phyloP scores from a whole-genome alignment of 1,140 invertebrate genomes.

The Ganaspis sp. region DNA sequence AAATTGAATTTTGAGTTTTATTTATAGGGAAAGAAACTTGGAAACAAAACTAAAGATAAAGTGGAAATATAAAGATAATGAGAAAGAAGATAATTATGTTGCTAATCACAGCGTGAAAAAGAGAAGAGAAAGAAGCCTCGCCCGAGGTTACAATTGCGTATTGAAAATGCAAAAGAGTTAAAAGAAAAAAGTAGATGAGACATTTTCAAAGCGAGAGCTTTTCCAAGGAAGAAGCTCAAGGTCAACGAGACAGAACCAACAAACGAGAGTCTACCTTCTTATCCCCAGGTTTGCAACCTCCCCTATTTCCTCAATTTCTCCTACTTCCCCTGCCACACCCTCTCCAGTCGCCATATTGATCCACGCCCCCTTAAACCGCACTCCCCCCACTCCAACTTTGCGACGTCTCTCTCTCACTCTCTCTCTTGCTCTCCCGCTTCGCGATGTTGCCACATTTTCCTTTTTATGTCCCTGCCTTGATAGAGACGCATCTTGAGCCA shows the following conservation, averaged over 20 bases:
- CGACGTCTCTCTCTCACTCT: not conserved
- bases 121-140: not conserved
- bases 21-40: too few species aligned
- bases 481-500: not conserved
- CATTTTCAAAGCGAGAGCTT: conserved; percentile 21
- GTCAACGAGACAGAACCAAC: conserved; percentile 47
- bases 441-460: conserved; percentile 53
- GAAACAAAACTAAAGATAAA: too few species aligned
- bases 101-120: not conserved
- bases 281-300: conserved; percentile 50
- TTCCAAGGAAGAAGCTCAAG: conserved; percentile 60
- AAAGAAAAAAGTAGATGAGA: not conserved
- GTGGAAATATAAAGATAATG: too few species aligned
- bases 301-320: conserved; percentile 54
- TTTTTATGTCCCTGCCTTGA: conserved; percentile 3
- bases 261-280: conserved; percentile 23
- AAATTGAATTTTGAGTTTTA: too few species aligned
- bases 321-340: conserved; percentile 62
- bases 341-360: conserved; percentile 69
- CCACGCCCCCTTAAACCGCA: conserved; percentile 51
- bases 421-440: not conserved
- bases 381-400: conserved; percentile 41
- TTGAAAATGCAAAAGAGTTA: not conserved
- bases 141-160: not conserved
- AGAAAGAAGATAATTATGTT: too few species aligned